phyloP scores from a whole-genome alignment of 2,797 vertebrate species.

The Helarctos malayanus region DNA sequence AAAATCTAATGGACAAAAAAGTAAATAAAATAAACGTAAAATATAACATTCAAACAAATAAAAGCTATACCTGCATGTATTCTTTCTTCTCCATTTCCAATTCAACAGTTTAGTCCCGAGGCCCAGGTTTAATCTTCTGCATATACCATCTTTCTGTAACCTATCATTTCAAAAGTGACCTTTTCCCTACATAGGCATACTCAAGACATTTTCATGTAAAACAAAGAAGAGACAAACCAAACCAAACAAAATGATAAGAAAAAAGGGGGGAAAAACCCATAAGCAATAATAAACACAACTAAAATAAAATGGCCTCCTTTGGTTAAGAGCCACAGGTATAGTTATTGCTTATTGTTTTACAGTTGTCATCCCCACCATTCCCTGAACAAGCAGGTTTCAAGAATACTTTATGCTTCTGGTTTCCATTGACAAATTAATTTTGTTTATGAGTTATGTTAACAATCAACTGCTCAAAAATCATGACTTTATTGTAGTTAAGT shows the following conservation, averaged over 20 bases:
- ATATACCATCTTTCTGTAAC: too few species aligned
- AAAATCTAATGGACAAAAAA: neutral
- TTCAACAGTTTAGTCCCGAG: neutral
- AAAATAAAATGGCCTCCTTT: neutral
- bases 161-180: neutral
- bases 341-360: neutral
- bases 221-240: neutral
- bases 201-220: neutral
- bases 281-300: neutral
- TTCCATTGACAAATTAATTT: neutral
- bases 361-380: neutral
- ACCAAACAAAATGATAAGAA: neutral
- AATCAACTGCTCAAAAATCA: neutral
- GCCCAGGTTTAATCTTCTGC: too few species aligned
- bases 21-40: neutral
- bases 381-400: neutral
- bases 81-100: neutral
- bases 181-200: neutral
- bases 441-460: neutral
- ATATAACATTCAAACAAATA: neutral
- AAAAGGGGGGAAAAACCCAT: neutral
- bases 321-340: too few species aligned
- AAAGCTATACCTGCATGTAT: neutral
- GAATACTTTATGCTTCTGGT: too few species aligned
- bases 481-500: neutral